Evolutionary conservation across 2,888 invertebrate genomes (phyloP), one percentile per base, ranked within the genome.

Genomic region (Acanthosoma haemorrhoidale): DNA sequence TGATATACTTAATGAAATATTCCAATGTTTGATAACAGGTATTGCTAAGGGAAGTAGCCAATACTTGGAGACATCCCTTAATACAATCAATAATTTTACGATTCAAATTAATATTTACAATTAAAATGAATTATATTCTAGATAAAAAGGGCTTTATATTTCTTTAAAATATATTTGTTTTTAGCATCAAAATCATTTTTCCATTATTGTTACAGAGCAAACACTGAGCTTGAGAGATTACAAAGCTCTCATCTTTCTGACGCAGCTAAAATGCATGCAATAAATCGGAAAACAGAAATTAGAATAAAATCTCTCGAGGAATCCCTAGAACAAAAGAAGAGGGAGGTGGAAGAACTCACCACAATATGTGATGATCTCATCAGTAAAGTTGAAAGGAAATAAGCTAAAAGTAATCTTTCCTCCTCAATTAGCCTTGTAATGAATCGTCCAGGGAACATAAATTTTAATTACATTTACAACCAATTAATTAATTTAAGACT

Each of bases 311-410:
- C 94, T n/a, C 82, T 95, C 75, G 89, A 92, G 76, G 90, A 91
- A 76, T 87, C 91, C 71, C 82, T 96, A 71, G 90, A 92, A 74
- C 94, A 95, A 80, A 96, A 96, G 82, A 86, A 87, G 13, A 90
- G 91, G 79, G 96, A 96, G 80, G 95, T 95, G 79, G 87, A 88
- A 77, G 94, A 94, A 80, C 84, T 96, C 75, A 89, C 94, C 72
- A 89, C 91, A 77, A 91, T 96, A 77, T 92, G 95, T 83, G 96
- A 96, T 83, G 96, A 96, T 82, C 86, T 96, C 72, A 94, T 96
- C 78, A 82, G 82, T 64, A 85, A 82, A 78, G 80, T 82, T 70
- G 80, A 67, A 43, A 16, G 34, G 36, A 32, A 67, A 31, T 64
- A 51, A n/a, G 25, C n/a, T n/a, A n/a, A n/a, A n/a, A n/a, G n/a